Base-by-base conservation (phyloP, 2,888 invertebrate genomes). In the Aporophyla lueneburgensis region DNA sequence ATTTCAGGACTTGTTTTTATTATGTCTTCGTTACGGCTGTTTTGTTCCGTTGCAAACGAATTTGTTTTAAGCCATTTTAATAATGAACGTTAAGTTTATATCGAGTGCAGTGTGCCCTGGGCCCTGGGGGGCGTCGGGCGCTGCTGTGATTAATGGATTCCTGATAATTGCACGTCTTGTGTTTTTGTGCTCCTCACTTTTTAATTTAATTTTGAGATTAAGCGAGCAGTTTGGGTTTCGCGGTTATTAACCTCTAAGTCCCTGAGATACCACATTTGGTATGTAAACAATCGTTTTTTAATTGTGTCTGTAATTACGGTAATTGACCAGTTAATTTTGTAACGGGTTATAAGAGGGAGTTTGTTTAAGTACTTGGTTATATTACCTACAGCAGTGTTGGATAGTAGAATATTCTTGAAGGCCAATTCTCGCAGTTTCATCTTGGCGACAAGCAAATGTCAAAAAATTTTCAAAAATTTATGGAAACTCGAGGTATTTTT, bases 1-100 rank as follows among this genome's bases (percentile, higher is more conserved):
- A 86, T 89, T 90, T 86, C 89, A 88, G 85, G 84, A 83, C 79
- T 88, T 89, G 89, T 91, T 94, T 93, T 93, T 91, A 89, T 92
- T 91, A 90, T 87, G 90, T 89, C 90, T 91, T 89, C 87, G 87
- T 91, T 86, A 85, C 83, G 86, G 87, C 78, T 88, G 86, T 89
- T 91, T 89, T 86, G 85, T 89, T 85, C 56, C 63, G 80, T 81
- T 81, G 86, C 82, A 89, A 86, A 85, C 81, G 73, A 83, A 83
- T 83, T 89, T 76, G 80, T 81, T 88, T 84, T 83, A 87, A 86
- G 78, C 80, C 80, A 82, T 88, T 90, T 90, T 89, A 90, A 89
- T 91, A 87, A 90, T 86, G 80, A 87, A 87, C 86, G 82, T 89
- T 88, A 56, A 86, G 79, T 84, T 86, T 89, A 86, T 81, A 87